phyloP scores from a whole-genome alignment of 2,888 invertebrate genomes.

The Hedychridium roseum region DNA sequence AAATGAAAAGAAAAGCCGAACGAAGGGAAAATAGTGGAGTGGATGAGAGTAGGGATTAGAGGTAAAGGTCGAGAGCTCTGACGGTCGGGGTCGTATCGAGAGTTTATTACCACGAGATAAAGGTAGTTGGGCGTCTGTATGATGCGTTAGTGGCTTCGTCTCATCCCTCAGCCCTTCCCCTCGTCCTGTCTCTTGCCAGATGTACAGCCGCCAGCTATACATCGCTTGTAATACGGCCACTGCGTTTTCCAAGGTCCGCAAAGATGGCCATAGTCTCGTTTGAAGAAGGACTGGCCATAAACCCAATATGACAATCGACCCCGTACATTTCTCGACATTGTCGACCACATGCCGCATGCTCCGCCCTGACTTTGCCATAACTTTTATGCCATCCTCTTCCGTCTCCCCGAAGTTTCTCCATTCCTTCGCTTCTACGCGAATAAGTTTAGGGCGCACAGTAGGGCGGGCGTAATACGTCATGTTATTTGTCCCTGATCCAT shows the following conservation, averaged over 20 bases:
- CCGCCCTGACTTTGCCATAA: conserved; percentile 10
- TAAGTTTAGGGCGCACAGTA: too few relatives aligned
- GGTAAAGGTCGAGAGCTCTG: not conserved
- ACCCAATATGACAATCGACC: conserved; percentile 29
- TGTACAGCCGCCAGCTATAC: too few relatives aligned
- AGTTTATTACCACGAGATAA: conserved; percentile 37
- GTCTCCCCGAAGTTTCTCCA: conserved; percentile 5
- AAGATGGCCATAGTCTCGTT: too few relatives aligned
- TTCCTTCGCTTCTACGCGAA: not conserved
- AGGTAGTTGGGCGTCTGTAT: conserved; percentile 25
- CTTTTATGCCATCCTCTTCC: conserved; percentile 9
- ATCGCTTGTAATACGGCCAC: too few relatives aligned
- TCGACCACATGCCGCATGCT: conserved; percentile 4
- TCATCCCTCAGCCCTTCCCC: too few relatives aligned
- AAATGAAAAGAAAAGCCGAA: not conserved
- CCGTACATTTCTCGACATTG: conserved; percentile 25
- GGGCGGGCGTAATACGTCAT: too few relatives aligned
- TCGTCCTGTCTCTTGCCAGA: too few relatives aligned
- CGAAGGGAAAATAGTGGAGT: not conserved
- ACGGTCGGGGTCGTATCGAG: conserved; percentile 1
- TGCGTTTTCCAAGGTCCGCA: too few relatives aligned
- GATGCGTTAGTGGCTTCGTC: conserved; percentile 21
- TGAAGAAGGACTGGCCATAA: conserved; percentile 36
- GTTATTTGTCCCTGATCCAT: too few relatives aligned
- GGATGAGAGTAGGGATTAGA: too few relatives aligned